Evolutionary conservation across 2,888 invertebrate species (phyloP), one percentile per base, ranked within the genome.

Genomic region (Trileptium ribeirensis): DNA sequence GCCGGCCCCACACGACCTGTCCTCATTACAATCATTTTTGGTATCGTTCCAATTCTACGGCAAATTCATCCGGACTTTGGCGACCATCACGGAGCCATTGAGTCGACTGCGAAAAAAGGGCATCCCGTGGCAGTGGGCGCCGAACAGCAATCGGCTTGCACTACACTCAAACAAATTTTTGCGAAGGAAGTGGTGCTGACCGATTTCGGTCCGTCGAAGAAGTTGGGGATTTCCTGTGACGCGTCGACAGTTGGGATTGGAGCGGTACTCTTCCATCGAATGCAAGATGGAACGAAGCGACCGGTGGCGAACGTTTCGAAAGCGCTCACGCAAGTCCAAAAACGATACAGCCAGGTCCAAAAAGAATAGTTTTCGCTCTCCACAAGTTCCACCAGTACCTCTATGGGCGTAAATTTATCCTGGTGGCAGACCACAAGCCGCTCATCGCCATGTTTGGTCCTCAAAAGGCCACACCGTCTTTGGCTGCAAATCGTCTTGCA

Each of bases 381-480:
- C 84, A 84, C 33, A 84, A 83, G 74, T 84, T 85, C 70, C 83
- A 85, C 67, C 83, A 85, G 78, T 85, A 85, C 80, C 40, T 84
- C 36, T 86, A 79, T 79, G 85, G 83, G 19, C 39, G 83, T 36
- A 74, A 74, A 19, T 85, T 85, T 70, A 40, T 36, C 1, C 67
- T 85, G 51, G 19, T 82, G n/a, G 64, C 84, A 0, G 85, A 85
- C 75, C 83, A 85, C 75, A 82, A 82, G 36, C 84, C 84, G 31
- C 39, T 84, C 29, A 77, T 75, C 19, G 39, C 78, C n/a, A 84
- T 85, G 19, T 82, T 85, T 33, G 83, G 81, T 8, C 83, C 36
- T 34, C 51, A 40, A n/a, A 81, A 67, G 67, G 74, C 36, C 39
- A 38, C 64, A 29, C 74, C 83, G 36, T 0, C 64, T n/a, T 67